These are phyloP conservation scores for Argya squamiceps DNA, from an alignment of 2,797 vertebrate genomes.

Conservation along the genomic window DNA sequence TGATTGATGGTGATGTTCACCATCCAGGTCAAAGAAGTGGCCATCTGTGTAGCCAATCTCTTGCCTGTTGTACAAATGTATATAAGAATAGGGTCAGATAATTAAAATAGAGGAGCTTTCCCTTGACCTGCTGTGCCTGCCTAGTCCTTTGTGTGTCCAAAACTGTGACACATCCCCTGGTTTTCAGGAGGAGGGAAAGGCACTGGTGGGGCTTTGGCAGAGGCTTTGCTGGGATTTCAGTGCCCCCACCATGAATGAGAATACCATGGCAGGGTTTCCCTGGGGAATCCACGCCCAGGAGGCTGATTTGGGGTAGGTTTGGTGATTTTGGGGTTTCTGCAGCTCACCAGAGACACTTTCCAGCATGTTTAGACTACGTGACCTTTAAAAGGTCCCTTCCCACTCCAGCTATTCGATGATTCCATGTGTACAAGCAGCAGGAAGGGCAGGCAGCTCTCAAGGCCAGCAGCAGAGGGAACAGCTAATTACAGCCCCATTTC, in stretches of 20 bases:
- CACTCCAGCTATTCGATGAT: neutral
- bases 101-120: too few species aligned
- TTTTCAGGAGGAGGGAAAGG: rapidly evolving
- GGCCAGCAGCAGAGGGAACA: neutral
- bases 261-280: rapidly evolving
- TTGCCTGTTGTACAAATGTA: too few species aligned
- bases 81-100: too few species aligned
- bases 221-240: neutral
- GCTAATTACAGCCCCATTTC: neutral
- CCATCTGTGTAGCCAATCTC: too few species aligned
- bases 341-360: neutral
- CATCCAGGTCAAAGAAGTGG: too few species aligned
- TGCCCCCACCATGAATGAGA: rapidly evolving
- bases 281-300: neutral
- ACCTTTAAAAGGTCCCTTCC: neutral
- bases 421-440: neutral
- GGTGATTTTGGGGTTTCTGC: neutral
- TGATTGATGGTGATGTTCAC: too few species aligned
- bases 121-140: too few species aligned
- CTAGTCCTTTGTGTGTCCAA: too few species aligned
- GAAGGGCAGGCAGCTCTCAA: neutral
- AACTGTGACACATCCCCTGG: too few species aligned
- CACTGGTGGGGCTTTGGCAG: neutral
- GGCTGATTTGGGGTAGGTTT: neutral
- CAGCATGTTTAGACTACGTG: rapidly evolving